phyloP scores from a whole-genome alignment of 1,140 invertebrate species.

The Drosophila nannoptera region DNA sequence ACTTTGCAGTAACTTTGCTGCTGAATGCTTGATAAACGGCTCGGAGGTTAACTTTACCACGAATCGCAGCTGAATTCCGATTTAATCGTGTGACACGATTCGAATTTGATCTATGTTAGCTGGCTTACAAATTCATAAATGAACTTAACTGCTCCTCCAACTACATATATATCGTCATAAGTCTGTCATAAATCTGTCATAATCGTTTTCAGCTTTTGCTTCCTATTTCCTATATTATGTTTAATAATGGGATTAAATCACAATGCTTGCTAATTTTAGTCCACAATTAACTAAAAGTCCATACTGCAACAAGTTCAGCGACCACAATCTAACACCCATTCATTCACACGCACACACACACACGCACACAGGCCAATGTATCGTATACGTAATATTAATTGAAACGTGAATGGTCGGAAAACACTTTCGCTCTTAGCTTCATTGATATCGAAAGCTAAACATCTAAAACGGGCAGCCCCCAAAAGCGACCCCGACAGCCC shows the following conservation, averaged over 20 bases:
- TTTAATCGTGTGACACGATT: too few relatives aligned
- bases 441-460: conserved; percentile 74
- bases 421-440: conserved; percentile 75
- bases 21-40: too few relatives aligned
- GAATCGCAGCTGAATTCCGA: too few relatives aligned
- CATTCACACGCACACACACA: conserved; percentile 16
- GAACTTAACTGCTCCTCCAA: too few relatives aligned
- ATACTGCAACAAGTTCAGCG: conserved; percentile 52
- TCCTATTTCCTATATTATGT: conserved; percentile 6
- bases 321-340: conserved; percentile 28
- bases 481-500: conserved; percentile 43
- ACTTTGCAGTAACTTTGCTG: neutral
- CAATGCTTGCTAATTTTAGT: conserved; percentile 47
- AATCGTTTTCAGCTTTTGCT: conserved; percentile 9
- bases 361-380: conserved; percentile 9
- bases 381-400: conserved; percentile 69
- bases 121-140: too few relatives aligned
- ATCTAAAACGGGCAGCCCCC: conserved; percentile 69
- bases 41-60: too few relatives aligned
- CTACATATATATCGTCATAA: too few relatives aligned
- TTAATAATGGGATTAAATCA: conserved; percentile 29
- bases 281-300: conserved; percentile 31
- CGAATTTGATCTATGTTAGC: too few relatives aligned
- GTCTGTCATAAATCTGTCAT: too few relatives aligned
- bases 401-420: conserved; percentile 57